Conservation (phyloP, 2,113 vertebrate genomes). For the Eulemur rufifrons region DNA sequence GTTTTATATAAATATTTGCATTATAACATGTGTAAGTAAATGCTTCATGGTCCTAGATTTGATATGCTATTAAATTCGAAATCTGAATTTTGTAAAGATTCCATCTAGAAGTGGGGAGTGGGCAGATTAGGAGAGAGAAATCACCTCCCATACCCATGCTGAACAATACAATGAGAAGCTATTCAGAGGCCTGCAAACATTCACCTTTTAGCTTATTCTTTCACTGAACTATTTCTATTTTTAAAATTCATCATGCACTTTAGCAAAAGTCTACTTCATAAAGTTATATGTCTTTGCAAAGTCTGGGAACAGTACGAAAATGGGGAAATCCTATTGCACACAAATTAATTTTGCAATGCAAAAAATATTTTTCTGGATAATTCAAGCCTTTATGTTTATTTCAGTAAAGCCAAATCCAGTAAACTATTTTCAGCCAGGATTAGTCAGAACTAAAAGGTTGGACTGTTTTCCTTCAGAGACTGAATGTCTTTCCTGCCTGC, state of each 20-base stretch:
- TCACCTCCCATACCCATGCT: neutral
- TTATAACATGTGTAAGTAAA: rapidly evolving
- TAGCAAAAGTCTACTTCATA: slow-evolving; percentile 55
- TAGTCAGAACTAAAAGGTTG: slow-evolving; percentile 75
- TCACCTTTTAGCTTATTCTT: slow-evolving; percentile 10
- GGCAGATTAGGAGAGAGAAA: neutral
- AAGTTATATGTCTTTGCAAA: slow-evolving; percentile 40
- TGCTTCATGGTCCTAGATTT: neutral
- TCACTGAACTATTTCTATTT: slow-evolving; percentile 38
- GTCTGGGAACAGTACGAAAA: slow-evolving; percentile 33
- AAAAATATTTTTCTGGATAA: slow-evolving; percentile 49
- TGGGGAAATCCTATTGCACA: slow-evolving; percentile 51
- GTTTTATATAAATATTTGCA: neutral
- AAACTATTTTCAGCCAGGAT: slow-evolving; percentile 75
- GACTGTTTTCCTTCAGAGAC: slow-evolving; percentile 68
- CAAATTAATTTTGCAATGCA: slow-evolving; percentile 72
- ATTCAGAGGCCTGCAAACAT: neutral
- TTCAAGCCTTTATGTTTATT: slow-evolving; percentile 61
- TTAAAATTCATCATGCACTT: slow-evolving; percentile 41
- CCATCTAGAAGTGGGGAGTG: neutral
- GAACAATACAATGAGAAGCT: neutral
- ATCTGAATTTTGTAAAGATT: slow-evolving; percentile 1
- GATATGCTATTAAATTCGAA: neutral
- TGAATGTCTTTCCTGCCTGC: slow-evolving; percentile 61
- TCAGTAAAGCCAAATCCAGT: slow-evolving; percentile 71